Evolutionary conservation across 2,797 vertebrate species (phyloP).

Genomic region (Tenualosa thibaudeaui): DNA sequence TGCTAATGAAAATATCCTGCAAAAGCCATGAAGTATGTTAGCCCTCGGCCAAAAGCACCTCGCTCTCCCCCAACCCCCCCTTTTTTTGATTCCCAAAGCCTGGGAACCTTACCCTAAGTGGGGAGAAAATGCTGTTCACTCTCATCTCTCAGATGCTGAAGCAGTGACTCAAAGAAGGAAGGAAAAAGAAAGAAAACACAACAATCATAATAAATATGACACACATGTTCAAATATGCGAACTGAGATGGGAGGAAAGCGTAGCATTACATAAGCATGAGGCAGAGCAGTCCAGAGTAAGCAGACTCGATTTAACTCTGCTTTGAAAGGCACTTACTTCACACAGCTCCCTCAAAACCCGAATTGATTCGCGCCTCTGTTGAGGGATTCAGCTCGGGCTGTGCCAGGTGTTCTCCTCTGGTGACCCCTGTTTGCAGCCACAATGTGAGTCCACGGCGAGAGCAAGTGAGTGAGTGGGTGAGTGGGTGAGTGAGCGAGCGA

Average conservation of each 20-base stretch:
- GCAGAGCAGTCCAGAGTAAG: slow-evolving; percentile 59
- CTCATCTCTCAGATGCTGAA: slow-evolving; percentile 44
- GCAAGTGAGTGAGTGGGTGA: neutral
- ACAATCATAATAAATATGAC: slow-evolving; percentile 62
- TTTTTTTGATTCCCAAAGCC: slow-evolving; percentile 36
- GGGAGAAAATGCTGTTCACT: slow-evolving; percentile 41
- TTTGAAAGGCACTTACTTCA: slow-evolving; percentile 56
- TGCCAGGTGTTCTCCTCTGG: slow-evolving; percentile 57
- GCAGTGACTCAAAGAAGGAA: slow-evolving; percentile 51
- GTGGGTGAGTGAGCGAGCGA: neutral
- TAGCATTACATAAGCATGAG: slow-evolving; percentile 62
- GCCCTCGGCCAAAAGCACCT: slow-evolving; percentile 32
- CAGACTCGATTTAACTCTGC: slow-evolving; percentile 61
- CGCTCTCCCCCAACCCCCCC: neutral
- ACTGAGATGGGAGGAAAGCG: slow-evolving; percentile 57
- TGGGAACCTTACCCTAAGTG: slow-evolving; percentile 42
- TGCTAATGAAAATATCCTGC: slow-evolving; percentile 51
- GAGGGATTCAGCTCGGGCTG: slow-evolving; percentile 42
- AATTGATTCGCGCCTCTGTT: slow-evolving; percentile 53
- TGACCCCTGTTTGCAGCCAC: slow-evolving; percentile 62
- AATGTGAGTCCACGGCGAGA: slow-evolving; percentile 42
- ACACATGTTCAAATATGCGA: slow-evolving; percentile 59
- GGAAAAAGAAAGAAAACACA: neutral
- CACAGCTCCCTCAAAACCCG: slow-evolving; percentile 32
- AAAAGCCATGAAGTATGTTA: slow-evolving; percentile 37